Base-by-base conservation (phyloP, 35 echinoderm and acorn worm genomes). In the Apostichopus japonicus region DNA sequence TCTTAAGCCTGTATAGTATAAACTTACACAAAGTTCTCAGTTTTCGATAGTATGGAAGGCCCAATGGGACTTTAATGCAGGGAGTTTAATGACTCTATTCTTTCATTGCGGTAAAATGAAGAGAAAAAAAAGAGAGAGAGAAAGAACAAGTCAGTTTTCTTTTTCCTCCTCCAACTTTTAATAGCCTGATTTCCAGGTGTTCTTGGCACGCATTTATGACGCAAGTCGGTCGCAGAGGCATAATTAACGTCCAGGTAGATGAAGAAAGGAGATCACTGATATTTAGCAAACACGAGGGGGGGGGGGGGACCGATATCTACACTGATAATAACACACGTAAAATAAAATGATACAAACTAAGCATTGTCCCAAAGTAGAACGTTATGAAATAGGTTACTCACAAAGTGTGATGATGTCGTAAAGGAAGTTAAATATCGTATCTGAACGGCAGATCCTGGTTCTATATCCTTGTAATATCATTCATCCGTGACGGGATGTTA, bases 41-140 rank as follows among this genome's bases (percentile, higher is more conserved):
- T 75, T 75, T 23, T 75, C 71, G 71, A 14, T 21, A 75, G 15
- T 75, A n/a, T 75, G 15, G 71, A 75, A 75, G 71, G 71, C 71
- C 71, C 71, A 75, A 75, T 75, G 71, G 71, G 71, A 75, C 71
- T 75, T 75, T 21, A 75, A 75, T 75, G 15, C 71, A 75, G 71
- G 17, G 21, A 75, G 71, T 75, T 75, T 75, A 44, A 61, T 13
- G 57, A 61, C 57, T 1, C 57, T 61, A 61, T 61, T 61, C 13
- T 61, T 59, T 61, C 57, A 61, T 61, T 61, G 57, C 57, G 57
- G 57, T 61, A 61, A 61, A 61, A 61, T 8, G 7, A 61, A 61
- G 1, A 61, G 1, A 61, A 61, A 61, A 33, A 67, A 67, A 67
- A 67, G 11, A 67, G 11, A 67, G 4, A 19, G 19, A 67, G 63